Evolutionary conservation across 2,113 vertebrate genomes (phyloP).

Genomic region (Daubentonia madagascariensis): DNA sequence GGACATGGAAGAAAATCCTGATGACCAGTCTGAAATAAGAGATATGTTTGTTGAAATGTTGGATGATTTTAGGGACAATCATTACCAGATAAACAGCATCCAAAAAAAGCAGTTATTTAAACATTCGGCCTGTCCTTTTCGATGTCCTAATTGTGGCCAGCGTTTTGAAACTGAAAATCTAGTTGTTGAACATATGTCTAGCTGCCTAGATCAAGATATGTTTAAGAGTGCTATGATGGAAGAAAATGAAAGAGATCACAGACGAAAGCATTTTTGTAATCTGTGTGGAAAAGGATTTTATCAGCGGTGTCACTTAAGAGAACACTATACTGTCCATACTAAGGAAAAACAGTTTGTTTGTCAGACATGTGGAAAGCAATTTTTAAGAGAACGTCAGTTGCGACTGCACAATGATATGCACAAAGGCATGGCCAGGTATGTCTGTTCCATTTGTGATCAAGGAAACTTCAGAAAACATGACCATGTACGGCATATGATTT

Average conservation of each 20-base stretch:
- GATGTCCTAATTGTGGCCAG: conserved; percentile 93
- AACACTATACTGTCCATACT: conserved; percentile 99
- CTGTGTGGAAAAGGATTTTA: conserved; percentile 98
- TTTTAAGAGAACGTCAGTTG: conserved; percentile 96
- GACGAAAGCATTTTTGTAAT: conserved; percentile 97
- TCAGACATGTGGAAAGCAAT: conserved; percentile 98
- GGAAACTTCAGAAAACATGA: conserved; percentile 99
- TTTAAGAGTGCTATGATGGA: conserved; percentile 90
- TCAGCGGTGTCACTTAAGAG: conserved; percentile 97
- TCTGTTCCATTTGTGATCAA: conserved; percentile 98
- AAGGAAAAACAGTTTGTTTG: conserved; percentile 99
- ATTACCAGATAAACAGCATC: conserved; percentile 84
- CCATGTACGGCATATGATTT: conserved; percentile 99
- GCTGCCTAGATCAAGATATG: conserved; percentile 93
- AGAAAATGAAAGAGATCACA: conserved; percentile 92
- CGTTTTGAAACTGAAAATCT: conserved; percentile 93
- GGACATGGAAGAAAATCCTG: conserved; percentile 91
- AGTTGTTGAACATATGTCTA: conserved; percentile 93
- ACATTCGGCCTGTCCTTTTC: conserved; percentile 89
- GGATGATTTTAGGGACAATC: conserved; percentile 84
- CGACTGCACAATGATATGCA: conserved; percentile 99
- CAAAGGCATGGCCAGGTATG: conserved; percentile 97
- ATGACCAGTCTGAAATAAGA: conserved; percentile 90
- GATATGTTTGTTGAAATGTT: conserved; percentile 89
- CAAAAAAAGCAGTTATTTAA: conserved; percentile 87